These are phyloP conservation scores for Drosophila algonquin DNA, from an alignment of 2,888 invertebrate genomes.

Conservation along the genomic window DNA sequence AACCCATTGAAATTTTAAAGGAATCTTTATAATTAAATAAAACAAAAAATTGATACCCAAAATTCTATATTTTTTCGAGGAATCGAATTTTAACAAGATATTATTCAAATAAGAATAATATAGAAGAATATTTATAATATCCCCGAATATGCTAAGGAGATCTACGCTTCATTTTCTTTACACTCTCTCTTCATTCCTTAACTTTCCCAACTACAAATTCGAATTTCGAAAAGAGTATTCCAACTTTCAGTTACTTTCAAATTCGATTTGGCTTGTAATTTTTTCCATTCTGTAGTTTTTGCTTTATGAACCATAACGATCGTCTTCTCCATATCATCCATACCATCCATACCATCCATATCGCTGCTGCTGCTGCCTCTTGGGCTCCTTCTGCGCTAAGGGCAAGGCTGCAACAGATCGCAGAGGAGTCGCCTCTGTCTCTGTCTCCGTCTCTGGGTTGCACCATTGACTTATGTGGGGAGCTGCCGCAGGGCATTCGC, in stretches of 20 bases:
- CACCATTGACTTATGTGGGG: slow-evolving; percentile 48
- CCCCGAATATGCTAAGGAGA: too few relatives aligned
- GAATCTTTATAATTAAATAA: too few relatives aligned
- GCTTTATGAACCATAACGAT: slow-evolving; percentile 80
- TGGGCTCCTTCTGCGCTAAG: slow-evolving; percentile 56
- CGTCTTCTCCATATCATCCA: slow-evolving; percentile 25
- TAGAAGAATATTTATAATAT: too few relatives aligned
- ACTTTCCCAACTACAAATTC: too few relatives aligned
- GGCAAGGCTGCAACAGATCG: slow-evolving; percentile 64
- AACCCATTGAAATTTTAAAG: too few relatives aligned
- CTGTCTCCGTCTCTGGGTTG: slow-evolving; percentile 14
- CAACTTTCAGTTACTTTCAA: background rate
- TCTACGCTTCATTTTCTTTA: too few relatives aligned
- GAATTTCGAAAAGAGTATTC: slow-evolving; percentile 9
- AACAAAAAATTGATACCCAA: too few relatives aligned
- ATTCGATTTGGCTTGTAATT: slow-evolving; percentile 33
- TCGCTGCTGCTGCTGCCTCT: slow-evolving; percentile 8
- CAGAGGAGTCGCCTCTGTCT: slow-evolving; percentile 11
- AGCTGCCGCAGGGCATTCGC: slow-evolving; percentile 65
- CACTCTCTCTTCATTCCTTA: too few relatives aligned
- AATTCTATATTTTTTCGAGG: too few relatives aligned
- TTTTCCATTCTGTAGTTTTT: slow-evolving; percentile 45
- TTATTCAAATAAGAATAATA: too few relatives aligned
- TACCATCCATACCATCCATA: background rate
- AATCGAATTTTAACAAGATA: too few relatives aligned